Base-by-base conservation (phyloP, 2,113 vertebrate species). In the Mustela lutreola region DNA sequence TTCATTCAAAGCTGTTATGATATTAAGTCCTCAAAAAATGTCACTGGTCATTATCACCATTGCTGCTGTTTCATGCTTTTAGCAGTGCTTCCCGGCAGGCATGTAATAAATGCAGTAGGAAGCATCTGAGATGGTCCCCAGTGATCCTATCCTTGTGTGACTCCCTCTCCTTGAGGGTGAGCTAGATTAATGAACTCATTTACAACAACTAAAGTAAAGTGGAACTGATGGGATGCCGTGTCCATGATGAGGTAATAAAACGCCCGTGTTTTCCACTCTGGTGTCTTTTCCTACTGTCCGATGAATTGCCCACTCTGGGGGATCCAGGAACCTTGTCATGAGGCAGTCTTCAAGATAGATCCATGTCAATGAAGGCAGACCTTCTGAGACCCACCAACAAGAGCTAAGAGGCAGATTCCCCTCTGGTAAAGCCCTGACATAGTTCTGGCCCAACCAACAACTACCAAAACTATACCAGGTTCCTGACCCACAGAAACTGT, bases 381-480 rank as follows among this genome's bases (percentile, higher is more conserved):
- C 3, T 58, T 84, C 76, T 70, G 24, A 4, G 9, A 22, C 24
- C 22, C 19, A 14, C 12, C 15, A 31, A 36, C 3, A 58, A 50
- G 42, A 58, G 12, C 58, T 53, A 11, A 50, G 67, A 5, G 33
- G 4, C 2, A 11, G 7, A 7, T 2, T 12, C 14, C n/a, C 42
- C 26, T 39, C 14, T 11, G 6, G 4, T 0, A 48, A 42, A 70
- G 10, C 14, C 5, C 33, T 42, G 24, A 22, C 4, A 0, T 6
- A 7, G 11, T 21, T 22, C 48, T 36, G 48, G 11, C 3, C 10
- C 67, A 18, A 9, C 6, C 48, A 56, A 62, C 18, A 63, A 1
- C 53, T 28, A 9, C 21, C 31, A 21, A 53, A 60, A 33, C 58
- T 4, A 56, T 16, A 4, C 50, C 11, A 39, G 28, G 36, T 15